Evolutionary conservation across 2,888 invertebrate species (phyloP).

Genomic region (Noctua comes): DNA sequence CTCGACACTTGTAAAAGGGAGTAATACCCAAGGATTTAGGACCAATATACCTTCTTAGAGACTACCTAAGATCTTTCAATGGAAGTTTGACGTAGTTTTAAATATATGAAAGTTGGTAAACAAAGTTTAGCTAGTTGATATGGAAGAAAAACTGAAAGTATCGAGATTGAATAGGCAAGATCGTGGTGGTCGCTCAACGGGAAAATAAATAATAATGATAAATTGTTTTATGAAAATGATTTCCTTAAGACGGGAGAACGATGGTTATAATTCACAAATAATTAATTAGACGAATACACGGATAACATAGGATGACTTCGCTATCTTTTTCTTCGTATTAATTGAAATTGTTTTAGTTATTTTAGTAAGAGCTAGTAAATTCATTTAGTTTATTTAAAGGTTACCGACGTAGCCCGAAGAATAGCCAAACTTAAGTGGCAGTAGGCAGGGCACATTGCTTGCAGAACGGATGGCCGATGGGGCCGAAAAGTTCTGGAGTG

Average conservation of each 20-base stretch:
- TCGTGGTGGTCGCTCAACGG: not conserved
- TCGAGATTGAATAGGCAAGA: not conserved
- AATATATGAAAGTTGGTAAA: slow-evolving; percentile 2
- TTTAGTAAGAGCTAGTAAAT: not conserved
- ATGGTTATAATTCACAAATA: too few species aligned
- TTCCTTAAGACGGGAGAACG: not conserved
- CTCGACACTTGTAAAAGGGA: not conserved
- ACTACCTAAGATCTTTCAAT: not conserved
- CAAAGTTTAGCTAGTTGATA: not conserved
- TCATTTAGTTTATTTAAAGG: not conserved
- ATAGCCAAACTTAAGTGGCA: too few species aligned
- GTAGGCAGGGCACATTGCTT: too few species aligned
- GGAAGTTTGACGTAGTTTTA: not conserved
- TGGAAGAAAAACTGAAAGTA: not conserved
- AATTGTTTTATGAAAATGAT: not conserved
- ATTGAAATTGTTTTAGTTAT: not conserved
- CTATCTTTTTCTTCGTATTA: not conserved
- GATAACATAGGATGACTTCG: not conserved
- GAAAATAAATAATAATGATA: not conserved
- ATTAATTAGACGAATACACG: not conserved
- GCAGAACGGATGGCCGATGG: too few species aligned
- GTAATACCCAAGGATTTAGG: slow-evolving; percentile 59
- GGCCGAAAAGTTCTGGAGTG: too few species aligned
- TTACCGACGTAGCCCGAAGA: too few species aligned
- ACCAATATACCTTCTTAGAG: slow-evolving; percentile 20